Conservation (phyloP, 2,113 vertebrate species). For the Seriola aureovittata region DNA sequence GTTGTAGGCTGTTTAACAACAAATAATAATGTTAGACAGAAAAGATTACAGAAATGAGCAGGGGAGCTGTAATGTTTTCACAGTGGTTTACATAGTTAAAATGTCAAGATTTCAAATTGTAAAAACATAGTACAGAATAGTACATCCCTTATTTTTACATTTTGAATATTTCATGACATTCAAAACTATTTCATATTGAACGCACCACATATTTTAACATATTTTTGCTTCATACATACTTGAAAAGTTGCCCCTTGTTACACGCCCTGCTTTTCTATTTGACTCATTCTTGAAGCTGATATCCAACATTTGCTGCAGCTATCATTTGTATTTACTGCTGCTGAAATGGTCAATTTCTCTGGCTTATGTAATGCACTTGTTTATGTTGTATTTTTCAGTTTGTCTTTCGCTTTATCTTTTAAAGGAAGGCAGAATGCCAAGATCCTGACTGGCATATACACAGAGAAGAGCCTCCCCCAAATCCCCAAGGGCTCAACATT, state of each 20-base stretch:
- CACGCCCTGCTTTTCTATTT: background rate
- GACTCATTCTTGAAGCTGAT: background rate
- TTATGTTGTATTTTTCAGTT: background rate
- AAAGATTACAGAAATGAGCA: too few species aligned
- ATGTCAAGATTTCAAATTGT: too few species aligned
- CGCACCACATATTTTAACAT: too few species aligned
- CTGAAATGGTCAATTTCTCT: background rate
- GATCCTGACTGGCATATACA: background rate
- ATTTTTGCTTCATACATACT: background rate
- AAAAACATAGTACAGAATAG: too few species aligned
- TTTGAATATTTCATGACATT: too few species aligned
- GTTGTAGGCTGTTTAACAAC: too few species aligned
- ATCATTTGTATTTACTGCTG: background rate
- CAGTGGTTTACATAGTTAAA: too few species aligned
- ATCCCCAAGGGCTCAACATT: background rate
- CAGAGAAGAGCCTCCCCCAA: background rate
- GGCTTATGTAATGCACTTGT: background rate
- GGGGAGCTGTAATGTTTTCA: too few species aligned
- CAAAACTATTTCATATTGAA: background rate
- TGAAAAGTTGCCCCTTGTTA: background rate
- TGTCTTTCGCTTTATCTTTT: background rate
- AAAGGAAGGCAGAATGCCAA: background rate
- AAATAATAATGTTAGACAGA: too few species aligned
- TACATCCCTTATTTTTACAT: too few species aligned
- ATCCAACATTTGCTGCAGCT: background rate